Evolutionary conservation across 2,888 invertebrate species (phyloP).

Genomic region (Hydriomena furcata): DNA sequence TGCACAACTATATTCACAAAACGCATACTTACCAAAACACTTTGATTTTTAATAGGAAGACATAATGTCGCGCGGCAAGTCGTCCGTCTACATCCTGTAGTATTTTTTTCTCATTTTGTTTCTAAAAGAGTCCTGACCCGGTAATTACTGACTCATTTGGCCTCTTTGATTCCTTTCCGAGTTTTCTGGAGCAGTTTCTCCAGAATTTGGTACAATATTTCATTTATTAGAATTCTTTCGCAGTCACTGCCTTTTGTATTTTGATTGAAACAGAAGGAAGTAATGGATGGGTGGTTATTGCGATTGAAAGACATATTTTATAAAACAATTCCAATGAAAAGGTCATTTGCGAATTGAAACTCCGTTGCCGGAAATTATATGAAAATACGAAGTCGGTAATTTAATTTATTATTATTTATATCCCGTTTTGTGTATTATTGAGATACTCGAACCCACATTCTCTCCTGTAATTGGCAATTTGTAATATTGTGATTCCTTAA

Average conservation of each 20-base stretch:
- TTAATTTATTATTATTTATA: too few species aligned
- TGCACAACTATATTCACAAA: neutral
- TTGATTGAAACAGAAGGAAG: conserved; percentile 13
- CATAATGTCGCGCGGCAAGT: conserved; percentile 6
- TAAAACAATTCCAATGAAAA: conserved; percentile 1
- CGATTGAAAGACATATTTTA: neutral
- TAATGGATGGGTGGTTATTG: conserved; percentile 2
- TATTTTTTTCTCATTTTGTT: conserved; percentile 23
- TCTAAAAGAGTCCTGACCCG: conserved; percentile 18
- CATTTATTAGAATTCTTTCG: conserved; percentile 16
- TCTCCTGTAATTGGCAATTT: too few species aligned
- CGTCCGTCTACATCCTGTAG: conserved; percentile 12
- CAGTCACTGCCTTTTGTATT: conserved; percentile 5
- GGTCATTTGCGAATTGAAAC: neutral
- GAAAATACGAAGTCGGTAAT: too few species aligned
- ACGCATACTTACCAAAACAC: neutral
- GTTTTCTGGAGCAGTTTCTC: conserved; percentile 8
- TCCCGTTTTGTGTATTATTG: too few species aligned
- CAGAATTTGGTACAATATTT: conserved; percentile 18
- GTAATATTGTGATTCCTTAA: too few species aligned
- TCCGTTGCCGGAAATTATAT: neutral
- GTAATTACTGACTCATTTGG: conserved; percentile 35
- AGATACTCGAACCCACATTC: too few species aligned
- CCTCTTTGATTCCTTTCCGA: conserved; percentile 24
- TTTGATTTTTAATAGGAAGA: neutral